Conservation (phyloP, 2,797 vertebrate species). For the Gymnocypris eckloni region DNA sequence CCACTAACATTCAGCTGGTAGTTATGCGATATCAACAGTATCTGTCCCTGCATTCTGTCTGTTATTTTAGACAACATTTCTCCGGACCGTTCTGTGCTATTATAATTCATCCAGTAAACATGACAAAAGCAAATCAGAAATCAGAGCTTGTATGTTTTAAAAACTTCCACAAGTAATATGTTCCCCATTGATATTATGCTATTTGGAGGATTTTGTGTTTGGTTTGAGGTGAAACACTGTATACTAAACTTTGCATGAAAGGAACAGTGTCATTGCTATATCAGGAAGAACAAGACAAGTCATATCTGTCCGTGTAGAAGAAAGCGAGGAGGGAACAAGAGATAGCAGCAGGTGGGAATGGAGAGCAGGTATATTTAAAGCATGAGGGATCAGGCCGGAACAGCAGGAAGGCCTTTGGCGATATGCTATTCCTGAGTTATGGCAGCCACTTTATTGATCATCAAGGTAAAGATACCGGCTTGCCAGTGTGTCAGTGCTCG, state of each 20-base stretch:
- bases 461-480: constrained; percentile 39
- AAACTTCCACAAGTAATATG: not conserved
- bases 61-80: not conserved
- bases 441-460: constrained; percentile 48
- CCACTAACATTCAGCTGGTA: not conserved
- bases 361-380: constrained; percentile 36
- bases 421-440: constrained; percentile 42
- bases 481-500: not conserved
- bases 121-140: not conserved
- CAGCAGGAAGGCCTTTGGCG: constrained; percentile 17
- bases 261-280: not conserved
- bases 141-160: not conserved
- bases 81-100: not conserved
- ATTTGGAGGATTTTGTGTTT: not conserved
- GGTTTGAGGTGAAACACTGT: not conserved
- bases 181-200: not conserved
- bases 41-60: not conserved
- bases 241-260: constrained; percentile 5
- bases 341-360: constrained; percentile 38
- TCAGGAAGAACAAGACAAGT: not conserved
- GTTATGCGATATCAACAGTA: constrained; percentile 1
- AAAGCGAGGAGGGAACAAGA: constrained; percentile 25
- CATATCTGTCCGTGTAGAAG: constrained; percentile 24
- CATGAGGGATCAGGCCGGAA: constrained; percentile 34
- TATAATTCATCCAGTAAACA: not conserved